Evolutionary conservation across 2,113 vertebrate genomes (phyloP).

Genomic region (Oreochromis tanganicae): DNA sequence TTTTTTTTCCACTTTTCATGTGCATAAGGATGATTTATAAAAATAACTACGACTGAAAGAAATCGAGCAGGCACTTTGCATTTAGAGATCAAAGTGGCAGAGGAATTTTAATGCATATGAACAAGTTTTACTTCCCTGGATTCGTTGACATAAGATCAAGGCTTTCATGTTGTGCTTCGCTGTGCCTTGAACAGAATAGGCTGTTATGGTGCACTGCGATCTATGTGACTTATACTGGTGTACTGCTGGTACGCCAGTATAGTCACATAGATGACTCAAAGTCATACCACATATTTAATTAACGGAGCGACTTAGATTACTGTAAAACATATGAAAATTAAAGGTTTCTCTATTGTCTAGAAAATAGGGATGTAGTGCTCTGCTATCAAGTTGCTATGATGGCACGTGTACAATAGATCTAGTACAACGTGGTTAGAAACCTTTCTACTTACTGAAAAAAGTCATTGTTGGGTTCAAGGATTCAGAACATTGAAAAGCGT

Average conservation of each 20-base stretch:
- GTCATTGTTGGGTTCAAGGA: constrained; percentile 22
- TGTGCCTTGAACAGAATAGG: constrained; percentile 20
- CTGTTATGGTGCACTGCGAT: neutral
- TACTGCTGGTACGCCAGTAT: neutral
- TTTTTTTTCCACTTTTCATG: constrained; percentile 8
- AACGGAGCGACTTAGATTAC: neutral
- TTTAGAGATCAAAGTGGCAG: constrained; percentile 60
- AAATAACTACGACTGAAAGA: constrained; percentile 46
- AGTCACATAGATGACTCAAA: neutral
- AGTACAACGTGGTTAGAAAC: neutral
- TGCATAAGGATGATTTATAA: constrained; percentile 37
- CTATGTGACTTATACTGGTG: neutral
- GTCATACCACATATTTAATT: neutral
- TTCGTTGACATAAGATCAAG: constrained; percentile 53
- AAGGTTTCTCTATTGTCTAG: neutral
- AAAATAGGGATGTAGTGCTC: neutral
- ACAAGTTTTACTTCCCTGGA: constrained; percentile 48
- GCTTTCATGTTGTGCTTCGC: constrained; percentile 46
- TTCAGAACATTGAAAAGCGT: neutral
- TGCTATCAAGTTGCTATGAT: neutral
- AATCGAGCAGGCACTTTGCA: constrained; percentile 47
- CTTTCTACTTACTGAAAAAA: neutral
- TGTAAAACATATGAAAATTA: neutral
- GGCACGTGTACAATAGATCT: neutral
- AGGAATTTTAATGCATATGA: constrained; percentile 51